Evolutionary conservation across 2,797 vertebrate species (phyloP).

Genomic region (Triplophysa bombifrons): DNA sequence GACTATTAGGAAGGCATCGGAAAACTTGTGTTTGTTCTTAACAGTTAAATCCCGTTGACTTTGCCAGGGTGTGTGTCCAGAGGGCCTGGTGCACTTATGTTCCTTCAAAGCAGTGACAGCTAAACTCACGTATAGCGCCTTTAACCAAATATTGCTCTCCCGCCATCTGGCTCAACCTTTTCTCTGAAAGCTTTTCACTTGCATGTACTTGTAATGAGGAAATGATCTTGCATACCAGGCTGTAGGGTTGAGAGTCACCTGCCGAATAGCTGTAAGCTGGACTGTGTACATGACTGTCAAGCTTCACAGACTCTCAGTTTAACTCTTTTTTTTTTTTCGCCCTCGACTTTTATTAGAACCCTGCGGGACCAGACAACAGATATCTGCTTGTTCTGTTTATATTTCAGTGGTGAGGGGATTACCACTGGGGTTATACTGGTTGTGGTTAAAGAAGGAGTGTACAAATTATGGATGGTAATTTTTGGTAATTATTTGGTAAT

Average conservation of each 20-base stretch:
- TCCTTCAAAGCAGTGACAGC: slow-evolving; percentile 23
- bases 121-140: slow-evolving; percentile 15
- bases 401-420: background rate
- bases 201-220: slow-evolving; percentile 59
- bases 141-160: slow-evolving; percentile 35
- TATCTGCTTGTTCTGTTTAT: slow-evolving; percentile 13
- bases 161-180: slow-evolving; percentile 34
- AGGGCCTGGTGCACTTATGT: slow-evolving; percentile 20
- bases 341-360: background rate
- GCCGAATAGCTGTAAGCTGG: slow-evolving; percentile 46
- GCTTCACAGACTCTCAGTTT: slow-evolving; percentile 45
- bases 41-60: slow-evolving; percentile 22
- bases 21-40: slow-evolving; percentile 36
- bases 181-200: slow-evolving; percentile 44
- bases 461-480: background rate
- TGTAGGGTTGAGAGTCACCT: slow-evolving; percentile 51
- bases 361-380: background rate
- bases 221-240: slow-evolving; percentile 54
- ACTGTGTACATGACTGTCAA: slow-evolving; percentile 55
- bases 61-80: slow-evolving; percentile 27
- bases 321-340: slow-evolving; percentile 36
- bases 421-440: too few relatives aligned
- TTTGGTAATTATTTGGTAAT: background rate
- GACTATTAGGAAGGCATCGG: background rate
- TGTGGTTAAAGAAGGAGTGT: slow-evolving; percentile 2